Evolutionary conservation across 2,888 invertebrate species (phyloP).

Genomic region (Pocota personata): DNA sequence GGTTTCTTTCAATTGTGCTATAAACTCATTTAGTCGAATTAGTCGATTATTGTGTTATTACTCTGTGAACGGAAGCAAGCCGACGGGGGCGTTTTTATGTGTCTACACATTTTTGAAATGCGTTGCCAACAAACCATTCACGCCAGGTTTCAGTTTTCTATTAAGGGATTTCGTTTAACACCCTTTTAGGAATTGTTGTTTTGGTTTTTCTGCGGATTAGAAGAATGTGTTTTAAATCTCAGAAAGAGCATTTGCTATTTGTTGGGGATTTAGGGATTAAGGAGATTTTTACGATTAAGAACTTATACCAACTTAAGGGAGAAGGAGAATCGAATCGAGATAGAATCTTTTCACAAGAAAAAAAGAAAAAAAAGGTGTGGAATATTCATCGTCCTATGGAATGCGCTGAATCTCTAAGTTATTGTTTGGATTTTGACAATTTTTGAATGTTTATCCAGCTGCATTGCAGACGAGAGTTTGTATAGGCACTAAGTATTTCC

Average conservation of each 20-base stretch:
- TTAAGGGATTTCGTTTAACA: constrained; percentile 60
- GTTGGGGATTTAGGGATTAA: constrained; percentile 63
- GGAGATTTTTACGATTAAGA: constrained; percentile 64
- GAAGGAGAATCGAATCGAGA: constrained; percentile 46
- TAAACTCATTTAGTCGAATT: constrained; percentile 63
- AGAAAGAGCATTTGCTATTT: constrained; percentile 69
- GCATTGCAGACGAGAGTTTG: constrained; percentile 58
- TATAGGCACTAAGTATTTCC: constrained; percentile 18
- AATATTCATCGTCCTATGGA: constrained; percentile 54
- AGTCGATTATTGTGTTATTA: constrained; percentile 48
- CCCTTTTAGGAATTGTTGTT: constrained; percentile 65
- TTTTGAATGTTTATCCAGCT: constrained; percentile 76
- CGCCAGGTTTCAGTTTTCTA: constrained; percentile 34
- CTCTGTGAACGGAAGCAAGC: constrained; percentile 41
- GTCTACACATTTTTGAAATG: constrained; percentile 26
- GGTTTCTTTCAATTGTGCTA: constrained; percentile 67
- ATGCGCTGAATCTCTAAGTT: constrained; percentile 42
- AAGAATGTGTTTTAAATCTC: constrained; percentile 64
- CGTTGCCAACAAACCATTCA: constrained; percentile 13
- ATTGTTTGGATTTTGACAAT: constrained; percentile 60
- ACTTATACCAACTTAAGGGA: constrained; percentile 40
- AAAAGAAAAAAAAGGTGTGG: constrained; percentile 52
- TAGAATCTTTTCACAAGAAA: constrained; percentile 52
- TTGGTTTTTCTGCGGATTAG: constrained; percentile 68
- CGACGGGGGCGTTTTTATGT: constrained; percentile 49